Conservation (phyloP, 2,888 invertebrate species). For the Tetragonula carbonaria region DNA sequence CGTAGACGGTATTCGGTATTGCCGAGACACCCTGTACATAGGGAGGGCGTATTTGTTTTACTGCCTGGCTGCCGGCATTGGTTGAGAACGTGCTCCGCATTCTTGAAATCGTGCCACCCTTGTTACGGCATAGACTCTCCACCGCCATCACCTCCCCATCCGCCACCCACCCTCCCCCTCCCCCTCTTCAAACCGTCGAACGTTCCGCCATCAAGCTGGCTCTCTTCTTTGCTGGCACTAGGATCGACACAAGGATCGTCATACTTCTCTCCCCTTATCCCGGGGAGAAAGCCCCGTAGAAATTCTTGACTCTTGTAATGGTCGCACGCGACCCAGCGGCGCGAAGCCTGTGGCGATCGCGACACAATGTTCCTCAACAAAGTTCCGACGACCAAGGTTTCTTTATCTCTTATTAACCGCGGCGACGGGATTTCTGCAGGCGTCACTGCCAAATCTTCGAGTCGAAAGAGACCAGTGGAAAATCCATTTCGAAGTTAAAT, state of each 20-base stretch:
- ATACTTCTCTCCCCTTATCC: conserved; percentile 49
- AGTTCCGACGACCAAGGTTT: too few species aligned
- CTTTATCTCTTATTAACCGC: too few species aligned
- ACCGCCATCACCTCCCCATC: conserved; percentile 44
- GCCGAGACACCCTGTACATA: conserved; percentile 78
- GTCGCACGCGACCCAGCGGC: conserved; percentile 52
- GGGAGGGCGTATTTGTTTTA: conserved; percentile 83
- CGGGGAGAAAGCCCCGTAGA: conserved; percentile 60
- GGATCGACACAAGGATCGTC: conserved; percentile 63
- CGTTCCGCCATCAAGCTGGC: conserved; percentile 59
- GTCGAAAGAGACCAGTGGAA: too few species aligned
- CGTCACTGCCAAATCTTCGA: too few species aligned
- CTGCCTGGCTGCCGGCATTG: conserved; percentile 83
- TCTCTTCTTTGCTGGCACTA: conserved; percentile 56
- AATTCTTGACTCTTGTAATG: conserved; percentile 80
- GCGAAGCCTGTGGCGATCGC: too few species aligned
- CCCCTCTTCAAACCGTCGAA: conserved; percentile 22
- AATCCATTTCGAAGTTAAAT: conserved; percentile 17
- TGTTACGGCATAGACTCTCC: conserved; percentile 77
- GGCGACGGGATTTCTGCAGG: too few species aligned
- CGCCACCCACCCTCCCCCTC: conserved; percentile 33
- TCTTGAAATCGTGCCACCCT: conserved; percentile 83
- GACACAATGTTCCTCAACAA: not conserved
- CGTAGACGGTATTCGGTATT: conserved; percentile 61
- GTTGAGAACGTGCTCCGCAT: conserved; percentile 84